Evolutionary conservation across 2,888 invertebrate species (phyloP).

Genomic region (Apodemia duryi): DNA sequence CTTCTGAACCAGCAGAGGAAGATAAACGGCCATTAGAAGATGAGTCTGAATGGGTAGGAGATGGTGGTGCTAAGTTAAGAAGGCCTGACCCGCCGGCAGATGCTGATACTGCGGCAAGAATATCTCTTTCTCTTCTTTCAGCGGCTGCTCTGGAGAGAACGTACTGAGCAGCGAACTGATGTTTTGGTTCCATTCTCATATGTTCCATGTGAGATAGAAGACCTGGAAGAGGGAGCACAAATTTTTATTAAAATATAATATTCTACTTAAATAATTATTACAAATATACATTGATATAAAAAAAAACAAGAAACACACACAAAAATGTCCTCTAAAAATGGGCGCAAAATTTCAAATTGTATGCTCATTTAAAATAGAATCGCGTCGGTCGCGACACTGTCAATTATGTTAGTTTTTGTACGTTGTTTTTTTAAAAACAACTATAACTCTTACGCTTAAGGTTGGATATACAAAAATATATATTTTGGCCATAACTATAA

Average conservation of each 20-base stretch:
- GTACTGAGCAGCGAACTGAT: slow-evolving; percentile 97
- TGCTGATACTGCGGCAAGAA: slow-evolving; percentile 83
- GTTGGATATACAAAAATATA: no score
- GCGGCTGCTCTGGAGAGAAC: slow-evolving; percentile 94
- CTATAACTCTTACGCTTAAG: no score
- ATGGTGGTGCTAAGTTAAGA: slow-evolving; percentile 87
- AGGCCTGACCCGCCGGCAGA: slow-evolving; percentile 82
- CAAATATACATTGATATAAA: no score
- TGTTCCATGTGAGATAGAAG: slow-evolving; percentile 96
- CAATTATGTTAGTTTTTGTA: no score
- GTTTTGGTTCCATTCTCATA: slow-evolving; percentile 97
- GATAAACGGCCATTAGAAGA: slow-evolving; percentile 90
- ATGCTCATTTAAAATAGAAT: no score
- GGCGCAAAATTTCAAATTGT: no score
- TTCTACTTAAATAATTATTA: no score
- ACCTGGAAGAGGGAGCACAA: slow-evolving; percentile 77
- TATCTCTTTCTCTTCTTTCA: slow-evolving; percentile 91
- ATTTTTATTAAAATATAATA: neutral
- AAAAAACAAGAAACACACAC: no score
- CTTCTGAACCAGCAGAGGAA: slow-evolving; percentile 89
- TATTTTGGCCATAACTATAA: no score
- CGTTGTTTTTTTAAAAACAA: no score
- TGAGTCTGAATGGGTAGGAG: slow-evolving; percentile 92
- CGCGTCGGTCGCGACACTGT: no score
- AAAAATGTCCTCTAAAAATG: no score